A percentile compares a stretch with the other conserved stretches of the same genome.
These are phyloP conservation scores for Falco punctatus DNA, from an alignment of 2,113 vertebrate genomes.

Conservation along the genomic window DNA sequence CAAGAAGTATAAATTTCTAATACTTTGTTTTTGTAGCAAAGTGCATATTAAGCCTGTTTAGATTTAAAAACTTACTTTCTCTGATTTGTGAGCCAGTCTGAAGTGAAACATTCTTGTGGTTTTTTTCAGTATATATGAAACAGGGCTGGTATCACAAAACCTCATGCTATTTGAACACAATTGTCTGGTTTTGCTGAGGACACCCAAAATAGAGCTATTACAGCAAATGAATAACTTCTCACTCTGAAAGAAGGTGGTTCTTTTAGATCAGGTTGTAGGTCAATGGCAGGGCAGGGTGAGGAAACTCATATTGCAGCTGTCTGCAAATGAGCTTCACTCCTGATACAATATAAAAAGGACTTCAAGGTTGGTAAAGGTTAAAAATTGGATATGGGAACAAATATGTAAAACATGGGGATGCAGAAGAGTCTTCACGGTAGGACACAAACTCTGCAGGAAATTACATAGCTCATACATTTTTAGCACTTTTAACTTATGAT, in stretches of 20 bases:
- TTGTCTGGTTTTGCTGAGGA: conserved; percentile 63
- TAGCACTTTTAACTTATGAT: not conserved
- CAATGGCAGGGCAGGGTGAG: conserved; percentile 66
- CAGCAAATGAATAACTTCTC: conserved; percentile 72
- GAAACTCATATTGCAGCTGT: conserved; percentile 69
- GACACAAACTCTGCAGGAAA: not conserved
- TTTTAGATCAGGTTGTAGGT: conserved; percentile 75
- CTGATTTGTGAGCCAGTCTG: not conserved
- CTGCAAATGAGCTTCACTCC: conserved; percentile 63
- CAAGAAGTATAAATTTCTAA: not conserved
- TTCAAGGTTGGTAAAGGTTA: not conserved
- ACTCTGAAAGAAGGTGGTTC: conserved; percentile 67
- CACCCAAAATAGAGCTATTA: conserved; percentile 66
- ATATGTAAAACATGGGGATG: not conserved
- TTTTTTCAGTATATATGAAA: conserved; percentile 28
- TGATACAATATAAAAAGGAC: not conserved
- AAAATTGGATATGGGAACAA: not conserved
- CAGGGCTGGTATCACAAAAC: conserved; percentile 33
- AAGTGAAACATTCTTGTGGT: not conserved
- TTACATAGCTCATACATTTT: not conserved
- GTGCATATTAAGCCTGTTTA: not conserved
- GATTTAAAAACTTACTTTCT: not conserved
- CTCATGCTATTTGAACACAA: conserved; percentile 52
- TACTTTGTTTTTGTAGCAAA: not conserved
- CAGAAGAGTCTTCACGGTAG: not conserved